Conservation (phyloP, 2,888 invertebrate species). For the Spilosoma lubricipeda region DNA sequence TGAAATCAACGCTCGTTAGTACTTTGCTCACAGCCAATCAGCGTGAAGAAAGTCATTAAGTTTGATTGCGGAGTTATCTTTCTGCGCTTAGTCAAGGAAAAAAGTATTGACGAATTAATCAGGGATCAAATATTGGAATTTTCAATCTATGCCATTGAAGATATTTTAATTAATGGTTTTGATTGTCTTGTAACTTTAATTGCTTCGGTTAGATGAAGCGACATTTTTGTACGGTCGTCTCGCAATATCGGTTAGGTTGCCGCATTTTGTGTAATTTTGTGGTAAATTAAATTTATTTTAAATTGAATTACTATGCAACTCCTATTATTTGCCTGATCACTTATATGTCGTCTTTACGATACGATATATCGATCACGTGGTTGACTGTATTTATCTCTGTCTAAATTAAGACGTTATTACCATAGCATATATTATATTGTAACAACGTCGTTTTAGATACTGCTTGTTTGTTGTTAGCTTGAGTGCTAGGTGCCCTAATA, state of each 20-base stretch:
- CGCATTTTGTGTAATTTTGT: background rate
- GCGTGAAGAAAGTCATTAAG: constrained; percentile 62
- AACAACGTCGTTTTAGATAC: no score
- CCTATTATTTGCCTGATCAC: no score
- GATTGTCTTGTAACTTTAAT: background rate
- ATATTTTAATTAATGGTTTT: constrained; percentile 23
- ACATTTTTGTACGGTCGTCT: background rate
- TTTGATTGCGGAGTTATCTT: constrained; percentile 57
- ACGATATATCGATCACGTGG: no score
- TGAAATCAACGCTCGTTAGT: constrained; percentile 64
- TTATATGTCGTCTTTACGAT: no score
- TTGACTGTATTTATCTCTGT: no score
- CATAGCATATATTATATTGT: no score
- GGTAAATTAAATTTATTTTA: no score
- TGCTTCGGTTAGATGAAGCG: background rate
- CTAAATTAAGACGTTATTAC: no score
- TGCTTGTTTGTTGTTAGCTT: no score
- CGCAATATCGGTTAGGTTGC: background rate
- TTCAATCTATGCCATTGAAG: constrained; percentile 14
- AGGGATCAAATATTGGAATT: constrained; percentile 28
- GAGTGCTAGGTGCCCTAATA: no score
- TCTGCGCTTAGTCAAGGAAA: constrained; percentile 33
- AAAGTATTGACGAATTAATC: constrained; percentile 39
- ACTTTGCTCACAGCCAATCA: constrained; percentile 63
- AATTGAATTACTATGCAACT: no score